Evolutionary conservation across 2,113 vertebrate genomes (phyloP), one percentile per base, ranked within the genome.

Genomic region (Grus americana): DNA sequence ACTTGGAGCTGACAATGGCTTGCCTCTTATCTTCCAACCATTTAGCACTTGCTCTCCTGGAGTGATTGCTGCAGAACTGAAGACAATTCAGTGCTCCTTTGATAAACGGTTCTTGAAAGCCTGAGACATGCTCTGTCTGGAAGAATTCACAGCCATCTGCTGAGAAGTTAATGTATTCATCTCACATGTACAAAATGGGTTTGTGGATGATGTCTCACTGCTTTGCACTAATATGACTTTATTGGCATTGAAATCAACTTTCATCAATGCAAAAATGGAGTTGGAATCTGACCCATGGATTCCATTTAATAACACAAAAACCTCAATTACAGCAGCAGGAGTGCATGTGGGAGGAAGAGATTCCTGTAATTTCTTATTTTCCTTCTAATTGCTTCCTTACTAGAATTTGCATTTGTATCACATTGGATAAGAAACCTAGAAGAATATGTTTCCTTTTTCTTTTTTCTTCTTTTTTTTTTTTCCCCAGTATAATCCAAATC

Each of bases 81-180:
- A 73, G 70, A 95, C 59, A 68, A 79, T 93, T 97, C 54, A 66
- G 29, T 50, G 30, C 54, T 96, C 47, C 27, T 73, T 95, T 95
- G 88, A 88, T 66, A 92, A 93, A 95, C 59, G 67, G 22, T 27
- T 88, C 88, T 58, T 79, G 71, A 96, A 90, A 92, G 67, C 67
- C 38, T 2, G 8, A 90, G 84, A 94, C 82, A 83, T 90, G 50
- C 50, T 86, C 92, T 95, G 79, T 94, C 85, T 92, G 90, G 75
- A 93, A 92, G 75, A 79, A 96, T 93, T 86, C 92, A 86, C 54
- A 85, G 65, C 86, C 94, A 95, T 96, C 93, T 96, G 94, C 80
- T 87, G 65, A 61, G 57, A 92, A 95, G 61, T 5, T 94, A 82
- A 95, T 88, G 21, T 82, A 93, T 93, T 95, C 81, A 70, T 94